Evolutionary conservation across 2,113 vertebrate species (phyloP).

Genomic region (Prochilodus magdalenae): DNA sequence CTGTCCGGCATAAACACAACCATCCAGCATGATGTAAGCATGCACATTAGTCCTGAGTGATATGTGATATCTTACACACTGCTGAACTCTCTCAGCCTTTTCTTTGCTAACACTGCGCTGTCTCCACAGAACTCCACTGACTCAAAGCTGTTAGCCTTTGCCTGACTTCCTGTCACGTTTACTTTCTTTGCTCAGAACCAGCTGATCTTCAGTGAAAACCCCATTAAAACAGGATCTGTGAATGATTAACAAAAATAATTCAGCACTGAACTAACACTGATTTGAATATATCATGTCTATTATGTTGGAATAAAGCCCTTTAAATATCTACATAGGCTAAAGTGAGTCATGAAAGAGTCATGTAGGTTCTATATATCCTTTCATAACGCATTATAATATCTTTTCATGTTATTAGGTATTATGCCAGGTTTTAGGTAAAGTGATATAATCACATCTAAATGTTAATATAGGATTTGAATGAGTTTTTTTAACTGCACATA

Average conservation of each 20-base stretch:
- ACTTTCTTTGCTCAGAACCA: background rate
- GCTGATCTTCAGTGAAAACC: background rate
- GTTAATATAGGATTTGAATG: no score
- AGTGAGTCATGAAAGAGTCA: no score
- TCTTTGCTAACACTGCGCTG: background rate
- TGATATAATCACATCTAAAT: no score
- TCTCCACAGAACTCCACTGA: background rate
- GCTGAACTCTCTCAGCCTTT: background rate
- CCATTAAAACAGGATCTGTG: background rate
- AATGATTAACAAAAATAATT: background rate
- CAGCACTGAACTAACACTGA: no score
- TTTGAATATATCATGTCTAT: no score
- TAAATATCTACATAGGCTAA: no score
- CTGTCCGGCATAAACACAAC: conserved; percentile 1
- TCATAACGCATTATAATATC: no score
- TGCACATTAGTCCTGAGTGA: background rate
- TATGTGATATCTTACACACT: background rate
- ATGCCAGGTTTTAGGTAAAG: no score
- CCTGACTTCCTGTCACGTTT: background rate
- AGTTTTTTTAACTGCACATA: no score
- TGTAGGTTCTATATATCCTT: no score
- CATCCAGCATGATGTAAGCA: conserved; percentile 7
- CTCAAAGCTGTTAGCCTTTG: background rate
- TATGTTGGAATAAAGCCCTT: no score
- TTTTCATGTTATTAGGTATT: no score